These are phyloP conservation scores for Gymnoscopelus braueri DNA, from an alignment of 2,797 vertebrate genomes.

Conservation along the genomic window DNA sequence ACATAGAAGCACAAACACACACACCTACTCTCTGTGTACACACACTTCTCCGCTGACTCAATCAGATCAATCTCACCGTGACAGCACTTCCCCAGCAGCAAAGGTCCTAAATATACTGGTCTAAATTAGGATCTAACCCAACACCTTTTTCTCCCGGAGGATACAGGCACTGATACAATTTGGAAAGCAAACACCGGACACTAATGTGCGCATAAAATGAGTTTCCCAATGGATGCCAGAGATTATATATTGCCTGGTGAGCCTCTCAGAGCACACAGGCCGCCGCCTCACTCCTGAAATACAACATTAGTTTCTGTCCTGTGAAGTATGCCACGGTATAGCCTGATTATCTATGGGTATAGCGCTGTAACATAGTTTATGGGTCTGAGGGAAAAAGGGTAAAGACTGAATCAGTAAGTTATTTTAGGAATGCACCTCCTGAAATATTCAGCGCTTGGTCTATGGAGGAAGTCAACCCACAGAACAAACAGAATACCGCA, in stretches of 20 bases:
- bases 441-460: too few species aligned
- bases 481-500: too few species aligned
- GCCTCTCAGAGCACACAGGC: not conserved
- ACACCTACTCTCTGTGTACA: not conserved
- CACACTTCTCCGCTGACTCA: slow-evolving; percentile 50
- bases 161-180: slow-evolving; percentile 56
- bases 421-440: not conserved
- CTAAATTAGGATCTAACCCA: slow-evolving; percentile 78
- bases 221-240: slow-evolving; percentile 34
- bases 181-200: slow-evolving; percentile 51
- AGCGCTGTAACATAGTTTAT: too few species aligned
- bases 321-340: not conserved
- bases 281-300: slow-evolving; percentile 23
- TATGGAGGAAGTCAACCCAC: too few species aligned
- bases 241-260: slow-evolving; percentile 29
- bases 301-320: slow-evolving; percentile 14
- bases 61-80: slow-evolving; percentile 80
- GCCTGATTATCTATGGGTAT: not conserved
- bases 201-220: slow-evolving; percentile 45
- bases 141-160: slow-evolving; percentile 65
- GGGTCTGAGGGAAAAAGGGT: too few species aligned
- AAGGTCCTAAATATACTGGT: slow-evolving; percentile 68
- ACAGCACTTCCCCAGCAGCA: slow-evolving; percentile 72
- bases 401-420: not conserved
- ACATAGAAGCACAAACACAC: slow-evolving; percentile 57